Conservation (phyloP, 2,113 vertebrate genomes). For the Ceyx melanurus region DNA sequence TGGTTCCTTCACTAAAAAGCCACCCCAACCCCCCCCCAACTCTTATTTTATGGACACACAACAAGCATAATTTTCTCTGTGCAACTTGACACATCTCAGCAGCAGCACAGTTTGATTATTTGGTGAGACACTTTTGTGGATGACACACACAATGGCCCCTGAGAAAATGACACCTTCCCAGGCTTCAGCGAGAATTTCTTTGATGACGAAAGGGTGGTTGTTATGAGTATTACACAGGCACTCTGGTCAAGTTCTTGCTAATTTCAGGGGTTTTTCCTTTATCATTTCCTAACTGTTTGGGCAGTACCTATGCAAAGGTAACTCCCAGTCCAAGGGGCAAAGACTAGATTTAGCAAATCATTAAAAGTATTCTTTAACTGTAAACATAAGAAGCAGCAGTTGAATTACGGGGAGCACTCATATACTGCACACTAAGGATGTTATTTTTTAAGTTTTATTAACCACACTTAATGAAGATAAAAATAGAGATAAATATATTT, state of each 20-base stretch:
- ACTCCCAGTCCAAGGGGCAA: not conserved
- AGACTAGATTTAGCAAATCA: not conserved
- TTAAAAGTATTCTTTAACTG: not conserved
- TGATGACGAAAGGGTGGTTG: constrained; percentile 73
- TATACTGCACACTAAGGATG: not conserved
- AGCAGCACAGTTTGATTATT: constrained; percentile 66
- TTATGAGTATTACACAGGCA: constrained; percentile 40
- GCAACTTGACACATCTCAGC: constrained; percentile 65
- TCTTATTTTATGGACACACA: constrained; percentile 66
- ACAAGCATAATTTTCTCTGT: constrained; percentile 66
- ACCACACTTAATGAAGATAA: not conserved
- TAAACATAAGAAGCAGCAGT: not conserved
- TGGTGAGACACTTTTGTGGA: constrained; percentile 61
- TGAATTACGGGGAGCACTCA: not conserved
- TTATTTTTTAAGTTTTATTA: not conserved
- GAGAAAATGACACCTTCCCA: constrained; percentile 58
- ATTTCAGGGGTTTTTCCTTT: constrained; percentile 39
- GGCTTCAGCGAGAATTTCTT: constrained; percentile 52
- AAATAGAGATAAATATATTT: not conserved
- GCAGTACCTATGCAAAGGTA: not conserved
- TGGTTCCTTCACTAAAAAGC: constrained; percentile 63
- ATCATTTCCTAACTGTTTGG: constrained; percentile 24
- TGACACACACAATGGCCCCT: constrained; percentile 42
- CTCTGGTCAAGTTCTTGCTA: constrained; percentile 43
- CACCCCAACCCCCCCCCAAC: constrained; percentile 33